A percentile compares a stretch with the other conserved stretches of the same genome.
phyloP scores from a whole-genome alignment of 2,888 invertebrate species.

The Drosophila mulleri region DNA sequence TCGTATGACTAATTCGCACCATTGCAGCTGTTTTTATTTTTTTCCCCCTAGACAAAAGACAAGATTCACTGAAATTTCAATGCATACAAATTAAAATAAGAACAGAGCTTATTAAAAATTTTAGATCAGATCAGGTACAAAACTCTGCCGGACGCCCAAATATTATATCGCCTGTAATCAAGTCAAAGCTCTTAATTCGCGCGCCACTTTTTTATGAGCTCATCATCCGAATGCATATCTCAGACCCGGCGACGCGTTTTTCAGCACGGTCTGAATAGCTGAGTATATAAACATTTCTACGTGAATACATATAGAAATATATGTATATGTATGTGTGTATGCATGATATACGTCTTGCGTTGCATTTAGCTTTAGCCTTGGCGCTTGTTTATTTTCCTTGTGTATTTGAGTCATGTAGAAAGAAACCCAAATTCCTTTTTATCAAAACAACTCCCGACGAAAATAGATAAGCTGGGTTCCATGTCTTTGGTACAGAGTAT shows the following conservation, averaged over 20 bases:
- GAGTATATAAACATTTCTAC: neutral
- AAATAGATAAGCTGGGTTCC: neutral
- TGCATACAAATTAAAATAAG: neutral
- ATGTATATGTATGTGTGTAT: neutral
- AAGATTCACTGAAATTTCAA: neutral
- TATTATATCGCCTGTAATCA: neutral
- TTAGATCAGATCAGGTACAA: neutral
- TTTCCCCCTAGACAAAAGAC: neutral
- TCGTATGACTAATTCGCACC: slow-evolving; percentile 17
- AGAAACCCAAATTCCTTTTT: slow-evolving; percentile 22
- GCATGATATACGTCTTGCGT: neutral
- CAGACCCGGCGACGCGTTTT: slow-evolving; percentile 39
- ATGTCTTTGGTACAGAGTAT: neutral
- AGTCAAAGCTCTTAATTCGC: neutral
- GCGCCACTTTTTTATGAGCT: slow-evolving; percentile 32
- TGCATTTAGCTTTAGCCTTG: slow-evolving; percentile 21
- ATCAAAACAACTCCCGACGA: slow-evolving; percentile 7
- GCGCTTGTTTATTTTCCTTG: slow-evolving; percentile 31
- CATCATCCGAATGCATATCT: slow-evolving; percentile 20
- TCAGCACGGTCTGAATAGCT: slow-evolving; percentile 32
- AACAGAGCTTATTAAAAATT: neutral
- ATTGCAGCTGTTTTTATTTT: neutral
- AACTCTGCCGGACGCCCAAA: neutral
- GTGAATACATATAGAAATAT: neutral
- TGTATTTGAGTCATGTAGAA: slow-evolving; percentile 59